Evolutionary conservation across 2,113 vertebrate species (phyloP), one percentile per base, ranked within the genome.

Genomic region (Polyodon spathula): DNA sequence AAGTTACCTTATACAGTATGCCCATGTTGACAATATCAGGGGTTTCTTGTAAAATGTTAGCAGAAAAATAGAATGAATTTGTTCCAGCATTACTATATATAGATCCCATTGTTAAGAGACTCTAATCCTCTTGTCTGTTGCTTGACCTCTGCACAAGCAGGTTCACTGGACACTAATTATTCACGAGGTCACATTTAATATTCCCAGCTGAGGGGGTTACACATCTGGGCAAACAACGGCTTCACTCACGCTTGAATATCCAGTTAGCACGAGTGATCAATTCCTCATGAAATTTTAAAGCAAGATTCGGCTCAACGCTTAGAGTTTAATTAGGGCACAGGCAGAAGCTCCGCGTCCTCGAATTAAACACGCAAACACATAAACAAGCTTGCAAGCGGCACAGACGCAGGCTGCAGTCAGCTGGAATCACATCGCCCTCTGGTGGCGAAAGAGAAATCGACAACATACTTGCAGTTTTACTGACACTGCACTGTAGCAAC

Each of bases 251-350:
- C 79, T 79, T 79, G 85, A 87, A 85, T 86, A 85, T 86, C 83
- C 86, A 85, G 80, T 86, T 83, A 86, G 71, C 76, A 80, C 76
- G 75, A 77, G 74, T 85, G 84, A 89, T 89, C 87, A 86, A 87
- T 86, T 82, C 81, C 76, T 85, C 85, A 83, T 84, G 79, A 84
- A 84, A 85, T 73, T 82, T 80, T 83, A 76, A 84, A 83, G 81
- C 9, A 4, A 80, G 78, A 71, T 85, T 76, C 74, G 77, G 74
- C 51, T 54, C 41, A 62, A 44, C 51, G n/a, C n/a, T 63, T 74
- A 79, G 17, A 78, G 84, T 88, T 90, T 89, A 90, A 93, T 93
- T 89, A 91, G 90, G 86, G 84, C 77, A 74, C 81, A 84, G 77
- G 78, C 81, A 84, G 79, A 63, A n/a, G n/a, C n/a, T 65, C 63